Percentiles rank a stretch among this genome's conserved stretches.
These are phyloP conservation scores for Nephrotoma appendiculata DNA, from an alignment of 2,888 invertebrate species.

Conservation along the genomic window DNA sequence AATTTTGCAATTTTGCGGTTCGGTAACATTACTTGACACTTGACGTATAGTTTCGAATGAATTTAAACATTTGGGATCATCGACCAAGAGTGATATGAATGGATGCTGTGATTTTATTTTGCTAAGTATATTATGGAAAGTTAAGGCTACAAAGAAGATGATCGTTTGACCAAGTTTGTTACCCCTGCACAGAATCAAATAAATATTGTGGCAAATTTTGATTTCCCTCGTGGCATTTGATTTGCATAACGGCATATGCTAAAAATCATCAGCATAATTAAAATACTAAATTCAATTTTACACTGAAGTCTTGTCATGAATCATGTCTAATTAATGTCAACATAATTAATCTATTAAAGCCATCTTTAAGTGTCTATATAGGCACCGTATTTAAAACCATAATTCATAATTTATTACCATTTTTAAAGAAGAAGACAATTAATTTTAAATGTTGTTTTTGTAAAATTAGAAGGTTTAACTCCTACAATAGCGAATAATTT, in stretches of 20 bases:
- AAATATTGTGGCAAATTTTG: not conserved
- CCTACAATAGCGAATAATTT: not conserved
- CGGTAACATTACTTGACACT: too few species aligned
- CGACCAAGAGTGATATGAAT: not conserved
- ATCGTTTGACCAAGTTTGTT: too few species aligned
- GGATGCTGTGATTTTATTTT: not conserved
- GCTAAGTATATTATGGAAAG: not conserved
- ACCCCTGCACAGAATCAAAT: too few species aligned
- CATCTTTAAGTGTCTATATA: not conserved
- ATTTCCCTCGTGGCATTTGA: not conserved
- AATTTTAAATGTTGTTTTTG: not conserved
- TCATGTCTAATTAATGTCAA: not conserved
- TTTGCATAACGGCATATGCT: not conserved
- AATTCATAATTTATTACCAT: not conserved
- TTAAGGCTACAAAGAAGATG: not conserved
- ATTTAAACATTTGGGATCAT: not conserved
- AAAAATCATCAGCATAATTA: not conserved
- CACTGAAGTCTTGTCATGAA: not conserved
- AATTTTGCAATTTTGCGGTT: not conserved
- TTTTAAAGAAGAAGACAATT: not conserved
- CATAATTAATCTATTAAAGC: not conserved
- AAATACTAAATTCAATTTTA: too few species aligned
- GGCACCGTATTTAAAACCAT: not conserved
- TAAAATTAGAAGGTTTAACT: not conserved
- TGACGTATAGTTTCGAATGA: not conserved